phyloP scores from a whole-genome alignment of 2,113 vertebrate species.

The Protobothrops mucrosquamatus region DNA sequence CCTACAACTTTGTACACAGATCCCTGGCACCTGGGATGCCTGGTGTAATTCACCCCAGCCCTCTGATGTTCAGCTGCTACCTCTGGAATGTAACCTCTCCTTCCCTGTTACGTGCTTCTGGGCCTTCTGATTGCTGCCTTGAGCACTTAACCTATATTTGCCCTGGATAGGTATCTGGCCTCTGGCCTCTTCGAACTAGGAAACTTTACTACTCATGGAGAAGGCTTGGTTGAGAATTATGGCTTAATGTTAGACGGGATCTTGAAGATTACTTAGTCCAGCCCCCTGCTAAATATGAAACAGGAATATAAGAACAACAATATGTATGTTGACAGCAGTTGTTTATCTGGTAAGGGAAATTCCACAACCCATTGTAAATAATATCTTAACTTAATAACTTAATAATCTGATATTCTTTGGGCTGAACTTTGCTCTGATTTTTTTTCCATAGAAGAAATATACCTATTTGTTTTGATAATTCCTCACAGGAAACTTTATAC shows the following conservation, averaged over 20 bases:
- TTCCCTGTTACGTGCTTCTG: not conserved
- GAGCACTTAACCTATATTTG: not conserved
- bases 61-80: not conserved
- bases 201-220: not conserved
- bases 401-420: not conserved
- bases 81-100: not conserved
- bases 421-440: not conserved
- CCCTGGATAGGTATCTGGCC: too few species aligned
- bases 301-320: not conserved
- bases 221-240: not conserved
- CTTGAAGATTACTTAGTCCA: not conserved
- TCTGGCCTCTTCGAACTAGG: not conserved
- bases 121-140: not conserved
- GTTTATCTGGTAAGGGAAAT: not conserved
- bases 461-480: not conserved
- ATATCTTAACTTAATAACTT: not conserved
- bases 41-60: not conserved
- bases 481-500: not conserved
- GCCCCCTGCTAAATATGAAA: not conserved
- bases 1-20: not conserved
- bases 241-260: not conserved
- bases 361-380: not conserved
- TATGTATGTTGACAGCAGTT: not conserved
- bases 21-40: not conserved
- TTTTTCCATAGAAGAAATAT: not conserved